Conservation (phyloP, 1,140 invertebrate species). For the Drosophila ohnishii region DNA sequence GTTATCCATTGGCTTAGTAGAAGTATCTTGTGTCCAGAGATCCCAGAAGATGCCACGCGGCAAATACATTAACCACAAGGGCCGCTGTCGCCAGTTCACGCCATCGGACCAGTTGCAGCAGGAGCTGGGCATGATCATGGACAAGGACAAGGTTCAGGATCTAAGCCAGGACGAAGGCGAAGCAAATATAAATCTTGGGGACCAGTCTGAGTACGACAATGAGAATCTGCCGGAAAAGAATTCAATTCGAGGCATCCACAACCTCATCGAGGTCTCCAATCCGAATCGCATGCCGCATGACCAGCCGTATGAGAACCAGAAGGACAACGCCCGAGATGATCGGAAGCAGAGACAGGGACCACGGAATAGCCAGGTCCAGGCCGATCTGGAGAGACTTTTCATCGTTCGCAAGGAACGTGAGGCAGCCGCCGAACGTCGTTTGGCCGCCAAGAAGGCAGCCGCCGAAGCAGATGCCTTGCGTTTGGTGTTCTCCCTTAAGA, state of each 20-base stretch:
- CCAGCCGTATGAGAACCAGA: neutral
- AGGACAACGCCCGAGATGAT: neutral
- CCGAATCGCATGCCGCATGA: constrained; percentile 41
- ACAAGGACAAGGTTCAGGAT: neutral
- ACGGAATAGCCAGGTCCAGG: constrained; percentile 6
- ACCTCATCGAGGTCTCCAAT: constrained; percentile 50
- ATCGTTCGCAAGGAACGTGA: constrained; percentile 49
- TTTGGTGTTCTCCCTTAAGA: constrained; percentile 7
- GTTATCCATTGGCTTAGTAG: neutral
- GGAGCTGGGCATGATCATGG: constrained; percentile 13
- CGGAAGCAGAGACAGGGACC: neutral
- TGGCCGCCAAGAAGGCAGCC: constrained; percentile 46
- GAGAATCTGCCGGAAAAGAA: neutral
- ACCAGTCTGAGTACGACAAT: neutral
- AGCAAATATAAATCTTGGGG: neutral
- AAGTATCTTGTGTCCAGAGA: neutral
- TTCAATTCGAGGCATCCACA: constrained; percentile 3
- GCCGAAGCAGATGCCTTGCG: neutral
- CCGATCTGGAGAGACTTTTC: constrained; percentile 49
- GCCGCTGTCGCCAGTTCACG: constrained; percentile 54
- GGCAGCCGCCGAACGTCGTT: constrained; percentile 43
- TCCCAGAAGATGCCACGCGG: constrained; percentile 46
- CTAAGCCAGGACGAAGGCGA: neutral
- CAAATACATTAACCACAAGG: constrained; percentile 52
- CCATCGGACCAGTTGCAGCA: constrained; percentile 39